A percentile compares a stretch with the other conserved stretches of the same genome.
Evolutionary conservation across 2,797 vertebrate species (phyloP).

Genomic region (Denticeps clupeoides): DNA sequence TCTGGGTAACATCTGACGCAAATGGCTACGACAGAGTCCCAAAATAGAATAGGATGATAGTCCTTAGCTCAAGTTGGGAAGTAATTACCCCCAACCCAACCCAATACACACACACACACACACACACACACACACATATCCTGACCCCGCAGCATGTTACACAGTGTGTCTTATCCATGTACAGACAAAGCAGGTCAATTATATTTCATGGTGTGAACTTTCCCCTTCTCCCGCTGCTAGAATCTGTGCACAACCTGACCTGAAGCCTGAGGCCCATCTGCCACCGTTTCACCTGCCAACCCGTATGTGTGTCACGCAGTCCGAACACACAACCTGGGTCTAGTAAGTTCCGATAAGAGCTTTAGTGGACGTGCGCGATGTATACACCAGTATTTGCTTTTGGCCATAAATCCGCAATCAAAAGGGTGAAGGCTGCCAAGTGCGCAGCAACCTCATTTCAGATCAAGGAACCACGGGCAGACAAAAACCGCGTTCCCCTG

Average conservation of each 20-base stretch:
- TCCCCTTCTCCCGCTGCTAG: background rate
- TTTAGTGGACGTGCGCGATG: too few relatives aligned
- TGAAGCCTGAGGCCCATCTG: slow-evolving; percentile 54
- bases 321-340: slow-evolving; percentile 5
- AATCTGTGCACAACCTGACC: slow-evolving; percentile 20
- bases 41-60: too few relatives aligned
- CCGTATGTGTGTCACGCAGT: slow-evolving; percentile 27
- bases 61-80: too few relatives aligned
- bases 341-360: too few relatives aligned
- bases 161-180: background rate
- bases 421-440: too few relatives aligned
- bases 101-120: background rate
- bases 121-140: background rate
- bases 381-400: too few relatives aligned
- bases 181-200: background rate
- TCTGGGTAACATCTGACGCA: too few relatives aligned
- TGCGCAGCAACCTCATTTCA: slow-evolving; percentile 42
- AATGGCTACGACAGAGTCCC: too few relatives aligned
- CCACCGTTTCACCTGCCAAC: slow-evolving; percentile 33
- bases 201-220: background rate
- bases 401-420: too few relatives aligned
- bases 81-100: background rate
- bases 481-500: slow-evolving; percentile 2
- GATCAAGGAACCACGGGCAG: slow-evolving; percentile 47
- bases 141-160: background rate